phyloP scores from a whole-genome alignment of 2,888 invertebrate genomes.

The Bruchidius siliquastri region DNA sequence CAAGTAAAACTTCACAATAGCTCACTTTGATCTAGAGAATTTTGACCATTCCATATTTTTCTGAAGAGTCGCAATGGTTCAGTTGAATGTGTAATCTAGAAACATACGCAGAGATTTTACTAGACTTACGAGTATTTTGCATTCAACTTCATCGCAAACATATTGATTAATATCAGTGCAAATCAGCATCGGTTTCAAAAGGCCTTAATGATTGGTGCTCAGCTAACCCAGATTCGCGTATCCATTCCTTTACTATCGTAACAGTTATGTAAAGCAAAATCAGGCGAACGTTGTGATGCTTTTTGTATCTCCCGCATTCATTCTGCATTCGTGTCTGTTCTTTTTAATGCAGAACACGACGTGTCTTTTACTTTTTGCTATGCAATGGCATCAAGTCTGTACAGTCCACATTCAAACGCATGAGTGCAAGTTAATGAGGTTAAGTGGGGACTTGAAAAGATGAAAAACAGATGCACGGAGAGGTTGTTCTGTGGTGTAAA shows the following conservation, averaged over 20 bases:
- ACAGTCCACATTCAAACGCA: background rate
- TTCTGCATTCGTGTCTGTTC: background rate
- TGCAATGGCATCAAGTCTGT: background rate
- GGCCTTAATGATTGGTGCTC: background rate
- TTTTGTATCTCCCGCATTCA: background rate
- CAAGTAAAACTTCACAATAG: too few species aligned
- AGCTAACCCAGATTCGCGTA: background rate
- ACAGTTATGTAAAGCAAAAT: background rate
- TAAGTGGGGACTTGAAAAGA: background rate
- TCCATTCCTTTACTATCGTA: background rate
- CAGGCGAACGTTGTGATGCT: too few species aligned
- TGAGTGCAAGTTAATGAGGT: background rate
- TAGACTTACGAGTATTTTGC: too few species aligned
- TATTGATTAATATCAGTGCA: background rate
- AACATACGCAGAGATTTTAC: too few species aligned
- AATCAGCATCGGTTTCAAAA: background rate
- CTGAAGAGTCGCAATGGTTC: too few species aligned
- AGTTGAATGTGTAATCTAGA: too few species aligned
- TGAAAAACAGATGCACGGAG: background rate
- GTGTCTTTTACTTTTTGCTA: background rate
- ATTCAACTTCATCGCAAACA: too few species aligned
- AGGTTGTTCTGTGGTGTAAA: background rate
- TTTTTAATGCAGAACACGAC: background rate
- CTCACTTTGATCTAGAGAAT: too few species aligned
- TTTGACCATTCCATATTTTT: too few species aligned